These are phyloP conservation scores for Mesorhabditis spiculigera DNA, from an alignment of 2,888 invertebrate species.

Conservation along the genomic window DNA sequence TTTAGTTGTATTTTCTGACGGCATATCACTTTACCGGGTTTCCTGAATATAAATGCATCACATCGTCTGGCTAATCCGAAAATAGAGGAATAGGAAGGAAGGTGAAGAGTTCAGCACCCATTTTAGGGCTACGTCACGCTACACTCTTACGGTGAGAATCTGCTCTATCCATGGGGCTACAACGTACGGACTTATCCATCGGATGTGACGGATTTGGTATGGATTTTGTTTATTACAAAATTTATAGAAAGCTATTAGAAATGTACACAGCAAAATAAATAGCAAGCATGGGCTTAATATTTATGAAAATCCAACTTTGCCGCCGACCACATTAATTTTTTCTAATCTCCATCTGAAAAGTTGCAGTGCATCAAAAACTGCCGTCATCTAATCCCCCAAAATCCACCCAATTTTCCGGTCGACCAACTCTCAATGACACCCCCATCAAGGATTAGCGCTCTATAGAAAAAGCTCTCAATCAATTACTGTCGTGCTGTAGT, in stretches of 20 bases:
- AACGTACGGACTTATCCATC: constrained; percentile 29
- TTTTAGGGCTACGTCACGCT: constrained; percentile 32
- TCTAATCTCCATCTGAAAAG: too few species aligned
- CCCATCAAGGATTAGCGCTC: too few species aligned
- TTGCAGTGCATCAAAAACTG: too few species aligned
- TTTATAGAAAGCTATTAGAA: neutral
- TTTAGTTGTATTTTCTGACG: neutral
- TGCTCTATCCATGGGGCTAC: constrained; percentile 52
- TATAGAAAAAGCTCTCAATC: too few species aligned
- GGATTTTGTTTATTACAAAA: neutral
- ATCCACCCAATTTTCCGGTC: too few species aligned
- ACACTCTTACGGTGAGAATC: constrained; percentile 49
- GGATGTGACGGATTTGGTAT: constrained; percentile 44
- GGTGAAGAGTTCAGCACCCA: neutral
- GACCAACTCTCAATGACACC: too few species aligned
- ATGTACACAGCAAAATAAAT: constrained; percentile 7
- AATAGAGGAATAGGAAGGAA: neutral
- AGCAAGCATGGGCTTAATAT: neutral
- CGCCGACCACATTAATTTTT: too few species aligned
- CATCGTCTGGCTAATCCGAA: too few species aligned
- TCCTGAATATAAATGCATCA: too few species aligned
- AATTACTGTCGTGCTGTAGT: too few species aligned
- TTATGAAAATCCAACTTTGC: constrained; percentile 5
- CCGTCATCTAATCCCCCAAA: too few species aligned
- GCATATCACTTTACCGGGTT: too few species aligned